A percentile compares a stretch with the other conserved stretches of the same genome.
phyloP scores from a whole-genome alignment of 1,140 invertebrate genomes.

The Neuroterus valhalla region DNA sequence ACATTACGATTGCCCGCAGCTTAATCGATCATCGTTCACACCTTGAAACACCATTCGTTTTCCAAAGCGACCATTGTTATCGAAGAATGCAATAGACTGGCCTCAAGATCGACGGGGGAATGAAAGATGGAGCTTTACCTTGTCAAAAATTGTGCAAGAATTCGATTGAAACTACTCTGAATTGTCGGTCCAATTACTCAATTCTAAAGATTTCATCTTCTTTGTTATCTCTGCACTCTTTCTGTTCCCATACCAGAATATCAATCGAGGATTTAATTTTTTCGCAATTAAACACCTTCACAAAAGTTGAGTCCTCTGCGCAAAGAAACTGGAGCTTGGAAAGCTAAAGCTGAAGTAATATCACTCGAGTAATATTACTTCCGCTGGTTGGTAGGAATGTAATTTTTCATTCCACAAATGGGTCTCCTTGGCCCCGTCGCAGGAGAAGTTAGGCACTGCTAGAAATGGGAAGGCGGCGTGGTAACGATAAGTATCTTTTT shows the following conservation, averaged over 20 bases:
- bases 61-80: not conserved
- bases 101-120: not conserved
- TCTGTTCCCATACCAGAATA: too few species aligned
- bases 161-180: not conserved
- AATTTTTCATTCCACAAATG: conserved; percentile 27
- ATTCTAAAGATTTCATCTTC: not conserved
- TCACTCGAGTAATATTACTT: conserved; percentile 25
- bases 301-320: too few species aligned
- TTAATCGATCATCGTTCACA: conserved; percentile 19
- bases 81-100: conserved; percentile 1
- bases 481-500: conserved; percentile 30
- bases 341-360: not conserved
- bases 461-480: not conserved
- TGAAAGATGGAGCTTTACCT: not conserved
- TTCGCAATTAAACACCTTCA: too few species aligned
- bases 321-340: too few species aligned
- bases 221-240: not conserved
- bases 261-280: too few species aligned
- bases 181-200: not conserved
- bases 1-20: conserved; percentile 3
- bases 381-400: conserved; percentile 2
- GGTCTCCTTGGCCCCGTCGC: conserved; percentile 9
- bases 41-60: not conserved
- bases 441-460: conserved; percentile 3
- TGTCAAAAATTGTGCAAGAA: conserved; percentile 1